Evolutionary conservation across 2,888 invertebrate genomes (phyloP).

Genomic region (Idaea biselata): DNA sequence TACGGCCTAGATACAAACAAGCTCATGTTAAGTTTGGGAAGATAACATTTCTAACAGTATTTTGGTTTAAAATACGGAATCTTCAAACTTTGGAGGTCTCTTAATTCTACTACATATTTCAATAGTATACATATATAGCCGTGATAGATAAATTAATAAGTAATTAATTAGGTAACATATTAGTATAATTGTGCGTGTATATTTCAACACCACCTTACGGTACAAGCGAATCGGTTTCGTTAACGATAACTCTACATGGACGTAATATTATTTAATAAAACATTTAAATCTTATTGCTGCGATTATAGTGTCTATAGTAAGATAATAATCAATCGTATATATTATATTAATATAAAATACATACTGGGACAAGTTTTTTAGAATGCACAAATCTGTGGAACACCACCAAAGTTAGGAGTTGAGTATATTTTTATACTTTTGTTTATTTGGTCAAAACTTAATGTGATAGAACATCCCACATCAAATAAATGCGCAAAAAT

Average conservation of each 20-base stretch:
- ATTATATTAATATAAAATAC: not conserved
- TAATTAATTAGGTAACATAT: conserved; percentile 20
- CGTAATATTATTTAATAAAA: conserved; percentile 3
- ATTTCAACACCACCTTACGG: conserved; percentile 5
- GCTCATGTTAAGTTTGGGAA: no score
- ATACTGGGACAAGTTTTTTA: no score
- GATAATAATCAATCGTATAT: conserved; percentile 1
- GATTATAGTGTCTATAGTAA: not conserved
- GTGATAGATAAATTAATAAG: conserved; percentile 18
- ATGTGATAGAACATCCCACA: no score
- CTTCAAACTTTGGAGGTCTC: not conserved
- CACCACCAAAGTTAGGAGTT: no score
- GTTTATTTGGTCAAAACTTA: no score
- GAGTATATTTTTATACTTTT: no score
- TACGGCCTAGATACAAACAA: no score
- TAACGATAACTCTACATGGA: conserved; percentile 12
- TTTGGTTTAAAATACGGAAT: no score
- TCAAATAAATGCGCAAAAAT: no score
- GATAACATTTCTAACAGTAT: no score
- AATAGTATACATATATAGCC: conserved; percentile 4
- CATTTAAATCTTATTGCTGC: conserved; percentile 2
- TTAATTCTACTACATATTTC: conserved; percentile 17
- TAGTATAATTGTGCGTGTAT: conserved; percentile 15
- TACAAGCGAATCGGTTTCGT: conserved; percentile 6
- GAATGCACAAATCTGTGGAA: no score